Percentiles rank a stretch among this genome's conserved stretches.
Conservation (phyloP, 1,140 invertebrate species). For the Acyrthosiphon pisum region DNA sequence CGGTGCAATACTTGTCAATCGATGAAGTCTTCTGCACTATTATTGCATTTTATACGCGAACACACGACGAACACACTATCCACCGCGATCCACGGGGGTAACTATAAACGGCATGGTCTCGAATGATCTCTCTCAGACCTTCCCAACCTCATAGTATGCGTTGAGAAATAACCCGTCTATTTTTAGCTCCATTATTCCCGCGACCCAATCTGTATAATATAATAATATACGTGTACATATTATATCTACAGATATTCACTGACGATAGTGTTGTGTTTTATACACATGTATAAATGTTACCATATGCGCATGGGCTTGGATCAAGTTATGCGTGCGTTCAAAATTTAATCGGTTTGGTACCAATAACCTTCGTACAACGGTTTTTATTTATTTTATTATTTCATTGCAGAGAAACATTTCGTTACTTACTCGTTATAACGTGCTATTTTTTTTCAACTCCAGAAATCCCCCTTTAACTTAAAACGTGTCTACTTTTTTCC, state of each 20-base stretch:
- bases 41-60: too few species aligned
- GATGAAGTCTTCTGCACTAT: too few species aligned
- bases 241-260: neutral
- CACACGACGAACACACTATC: too few species aligned
- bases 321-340: neutral
- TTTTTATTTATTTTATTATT: conserved; percentile 27
- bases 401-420: neutral
- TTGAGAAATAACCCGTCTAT: too few species aligned
- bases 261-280: neutral
- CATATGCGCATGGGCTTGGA: neutral
- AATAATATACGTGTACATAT: neutral
- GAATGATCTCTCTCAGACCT: too few species aligned
- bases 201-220: too few species aligned
- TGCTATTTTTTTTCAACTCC: neutral
- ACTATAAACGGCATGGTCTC: too few species aligned
- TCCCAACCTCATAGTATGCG: too few species aligned
- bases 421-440: neutral
- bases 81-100: too few species aligned
- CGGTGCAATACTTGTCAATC: too few species aligned
- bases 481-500: neutral
- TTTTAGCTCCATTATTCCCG: too few species aligned
- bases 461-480: neutral
- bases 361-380: neutral
- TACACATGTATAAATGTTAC: neutral
- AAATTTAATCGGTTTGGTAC: neutral